These are phyloP conservation scores for Apistogramma diplotaenia DNA, from an alignment of 2,113 vertebrate genomes.

Conservation along the genomic window DNA sequence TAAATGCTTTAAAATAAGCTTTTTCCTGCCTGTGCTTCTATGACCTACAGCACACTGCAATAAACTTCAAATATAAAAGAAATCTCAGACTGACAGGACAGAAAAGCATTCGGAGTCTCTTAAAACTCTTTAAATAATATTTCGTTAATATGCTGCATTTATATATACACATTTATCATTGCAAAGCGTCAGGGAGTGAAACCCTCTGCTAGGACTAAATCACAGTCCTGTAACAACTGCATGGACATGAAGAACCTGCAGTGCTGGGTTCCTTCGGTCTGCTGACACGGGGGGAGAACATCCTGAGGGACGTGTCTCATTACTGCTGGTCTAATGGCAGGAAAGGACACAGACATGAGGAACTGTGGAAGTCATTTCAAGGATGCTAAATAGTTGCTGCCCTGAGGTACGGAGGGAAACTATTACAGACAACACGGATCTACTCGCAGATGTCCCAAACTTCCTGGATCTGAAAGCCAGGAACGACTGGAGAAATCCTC, in stretches of 20 bases:
- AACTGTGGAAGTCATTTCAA: slow-evolving; percentile 31
- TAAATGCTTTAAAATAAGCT: not conserved
- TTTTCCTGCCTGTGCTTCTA: not conserved
- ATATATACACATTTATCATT: slow-evolving; percentile 5
- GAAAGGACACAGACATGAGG: not conserved
- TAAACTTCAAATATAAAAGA: slow-evolving; percentile 30
- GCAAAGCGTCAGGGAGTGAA: not conserved
- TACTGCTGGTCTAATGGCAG: slow-evolving; percentile 37
- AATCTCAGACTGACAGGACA: slow-evolving; percentile 1
- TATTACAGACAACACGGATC: not conserved
- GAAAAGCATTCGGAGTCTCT: slow-evolving; percentile 18
- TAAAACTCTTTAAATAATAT: slow-evolving; percentile 62
- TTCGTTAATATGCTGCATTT: slow-evolving; percentile 22
- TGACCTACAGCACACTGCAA: slow-evolving; percentile 2
- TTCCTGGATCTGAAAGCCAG: not conserved
- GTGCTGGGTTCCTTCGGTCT: not conserved
- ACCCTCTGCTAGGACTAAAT: not conserved
- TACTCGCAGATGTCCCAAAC: not conserved
- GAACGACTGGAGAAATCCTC: not conserved
- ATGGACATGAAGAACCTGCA: not conserved
- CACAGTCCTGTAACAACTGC: not conserved
- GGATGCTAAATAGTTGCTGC: slow-evolving; percentile 24
- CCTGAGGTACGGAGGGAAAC: slow-evolving; percentile 47
- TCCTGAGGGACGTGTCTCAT: slow-evolving; percentile 41
- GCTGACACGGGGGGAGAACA: slow-evolving; percentile 29